Percentiles rank a stretch among this genome's conserved stretches.
phyloP scores from a whole-genome alignment of 2,888 invertebrate species.

The Helobdella robusta region DNA sequence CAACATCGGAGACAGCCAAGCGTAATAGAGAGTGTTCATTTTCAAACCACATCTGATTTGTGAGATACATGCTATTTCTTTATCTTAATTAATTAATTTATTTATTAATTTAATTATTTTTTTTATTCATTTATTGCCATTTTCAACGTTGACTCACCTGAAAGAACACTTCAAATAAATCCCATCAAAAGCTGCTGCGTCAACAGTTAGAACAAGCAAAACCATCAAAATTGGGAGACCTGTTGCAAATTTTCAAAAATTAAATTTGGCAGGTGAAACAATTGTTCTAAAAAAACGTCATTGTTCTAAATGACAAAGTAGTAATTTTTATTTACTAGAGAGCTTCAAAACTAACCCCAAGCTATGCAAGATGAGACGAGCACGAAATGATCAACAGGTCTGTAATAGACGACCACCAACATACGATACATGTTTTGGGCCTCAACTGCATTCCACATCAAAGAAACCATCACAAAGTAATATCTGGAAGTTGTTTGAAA shows the following conservation, averaged over 20 bases:
- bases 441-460: constrained; percentile 32
- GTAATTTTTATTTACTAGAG: too few species aligned
- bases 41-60: constrained; percentile 25
- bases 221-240: constrained; percentile 22
- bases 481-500: too few species aligned
- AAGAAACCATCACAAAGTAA: constrained; percentile 30
- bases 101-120: too few species aligned
- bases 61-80: too few species aligned
- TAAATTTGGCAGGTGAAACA: too few species aligned
- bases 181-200: constrained; percentile 23
- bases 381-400: constrained; percentile 25
- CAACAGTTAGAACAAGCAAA: constrained; percentile 12
- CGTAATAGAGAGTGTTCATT: constrained; percentile 1
- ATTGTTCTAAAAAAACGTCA: too few species aligned
- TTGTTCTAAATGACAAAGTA: too few species aligned
- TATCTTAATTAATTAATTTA: too few species aligned
- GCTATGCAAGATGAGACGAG: constrained; percentile 26
- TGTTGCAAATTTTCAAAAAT: background rate
- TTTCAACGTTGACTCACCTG: constrained; percentile 20
- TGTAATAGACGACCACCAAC: constrained; percentile 29
- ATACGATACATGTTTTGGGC: constrained; percentile 32
- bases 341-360: constrained; percentile 31
- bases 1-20: constrained; percentile 28
- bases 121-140: too few species aligned
- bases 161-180: constrained; percentile 19